Evolutionary conservation across 2,113 vertebrate species (phyloP).

Genomic region (Rhinolophus ferrumequinum): DNA sequence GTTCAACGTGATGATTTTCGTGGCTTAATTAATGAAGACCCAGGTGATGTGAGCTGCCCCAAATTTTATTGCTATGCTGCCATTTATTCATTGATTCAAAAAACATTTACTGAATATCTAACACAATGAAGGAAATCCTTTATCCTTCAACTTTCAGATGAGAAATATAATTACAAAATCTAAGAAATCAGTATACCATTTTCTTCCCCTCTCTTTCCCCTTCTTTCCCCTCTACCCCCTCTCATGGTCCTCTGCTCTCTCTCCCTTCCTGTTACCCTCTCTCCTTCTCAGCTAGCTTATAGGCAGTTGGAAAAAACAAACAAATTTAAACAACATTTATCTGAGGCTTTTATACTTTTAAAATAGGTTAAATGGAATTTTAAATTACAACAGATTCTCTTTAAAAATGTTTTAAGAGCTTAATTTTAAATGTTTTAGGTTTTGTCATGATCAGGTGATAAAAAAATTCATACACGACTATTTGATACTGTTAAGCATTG

Average conservation of each 20-base stretch:
- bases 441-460: conserved; percentile 48
- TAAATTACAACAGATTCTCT: neutral
- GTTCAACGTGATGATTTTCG: conserved; percentile 11
- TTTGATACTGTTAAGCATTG: neutral
- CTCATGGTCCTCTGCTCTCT: no score
- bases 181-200: no score
- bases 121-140: no score
- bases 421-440: conserved; percentile 55
- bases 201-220: no score
- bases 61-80: no score
- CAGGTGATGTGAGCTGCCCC: neutral
- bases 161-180: no score
- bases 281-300: neutral
- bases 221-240: no score
- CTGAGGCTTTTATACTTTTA: neutral
- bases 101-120: no score
- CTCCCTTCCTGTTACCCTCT: neutral
- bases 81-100: no score
- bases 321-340: no score
- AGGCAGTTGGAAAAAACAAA: no score
- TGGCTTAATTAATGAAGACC: conserved; percentile 31
- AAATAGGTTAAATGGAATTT: conserved; percentile 24
- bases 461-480: neutral
- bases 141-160: no score
- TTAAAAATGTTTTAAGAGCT: neutral